Conservation (phyloP, 2,113 vertebrate genomes). For the Pseudorectes ferrugineus region DNA sequence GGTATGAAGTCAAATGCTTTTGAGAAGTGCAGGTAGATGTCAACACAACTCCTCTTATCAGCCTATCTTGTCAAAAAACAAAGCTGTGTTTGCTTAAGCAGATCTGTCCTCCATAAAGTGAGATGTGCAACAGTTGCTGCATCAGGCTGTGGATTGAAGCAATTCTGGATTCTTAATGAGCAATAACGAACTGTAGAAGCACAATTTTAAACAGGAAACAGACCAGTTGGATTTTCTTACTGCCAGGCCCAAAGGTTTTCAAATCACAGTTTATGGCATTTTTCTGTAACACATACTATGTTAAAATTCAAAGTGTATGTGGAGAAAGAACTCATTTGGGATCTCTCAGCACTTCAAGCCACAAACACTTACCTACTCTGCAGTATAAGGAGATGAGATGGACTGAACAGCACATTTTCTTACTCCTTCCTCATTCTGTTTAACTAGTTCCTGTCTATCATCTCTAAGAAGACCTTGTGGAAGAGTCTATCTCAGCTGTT, state of each 20-base stretch:
- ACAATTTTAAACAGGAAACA: background rate
- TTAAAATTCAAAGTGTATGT: background rate
- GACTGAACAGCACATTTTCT: background rate
- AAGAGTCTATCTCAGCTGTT: background rate
- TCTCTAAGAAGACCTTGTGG: background rate
- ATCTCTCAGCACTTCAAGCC: background rate
- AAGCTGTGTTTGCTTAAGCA: background rate
- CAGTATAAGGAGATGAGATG: background rate
- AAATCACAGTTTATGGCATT: background rate
- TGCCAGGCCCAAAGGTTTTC: background rate
- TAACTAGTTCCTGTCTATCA: background rate
- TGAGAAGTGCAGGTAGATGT: conserved; percentile 2
- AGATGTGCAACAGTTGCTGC: background rate
- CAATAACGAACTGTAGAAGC: background rate
- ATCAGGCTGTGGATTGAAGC: background rate
- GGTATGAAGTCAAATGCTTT: background rate
- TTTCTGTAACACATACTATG: background rate
- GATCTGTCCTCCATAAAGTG: background rate
- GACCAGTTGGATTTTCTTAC: background rate
- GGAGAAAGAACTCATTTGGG: background rate
- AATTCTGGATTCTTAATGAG: background rate
- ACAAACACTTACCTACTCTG: background rate
- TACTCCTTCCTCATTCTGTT: background rate
- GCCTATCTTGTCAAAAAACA: background rate
- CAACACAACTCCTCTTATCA: conserved; percentile 6